phyloP scores from a whole-genome alignment of 2,888 invertebrate species.

The Antheraea yamamai region DNA sequence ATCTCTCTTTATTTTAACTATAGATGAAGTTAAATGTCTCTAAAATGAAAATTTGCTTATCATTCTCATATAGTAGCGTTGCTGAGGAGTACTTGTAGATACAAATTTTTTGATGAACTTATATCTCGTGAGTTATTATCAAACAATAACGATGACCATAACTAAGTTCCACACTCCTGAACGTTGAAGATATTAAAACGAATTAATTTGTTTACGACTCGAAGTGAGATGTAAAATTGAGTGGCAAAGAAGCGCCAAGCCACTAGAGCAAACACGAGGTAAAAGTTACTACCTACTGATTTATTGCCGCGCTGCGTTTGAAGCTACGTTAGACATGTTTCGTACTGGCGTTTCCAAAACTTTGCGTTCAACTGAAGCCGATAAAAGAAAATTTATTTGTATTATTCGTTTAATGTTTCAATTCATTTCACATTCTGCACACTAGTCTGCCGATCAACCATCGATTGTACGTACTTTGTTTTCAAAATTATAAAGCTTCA shows the following conservation, averaged over 20 bases:
- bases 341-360: neutral
- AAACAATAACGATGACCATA: neutral
- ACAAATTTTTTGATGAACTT: neutral
- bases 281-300: conserved; percentile 9
- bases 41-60: neutral
- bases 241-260: conserved; percentile 1
- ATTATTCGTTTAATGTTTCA: no score
- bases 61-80: neutral
- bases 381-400: neutral
- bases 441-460: no score
- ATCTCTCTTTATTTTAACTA: neutral
- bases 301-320: conserved; percentile 8
- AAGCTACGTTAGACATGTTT: neutral
- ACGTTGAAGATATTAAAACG: neutral
- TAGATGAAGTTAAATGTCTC: neutral
- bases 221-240: conserved; percentile 9
- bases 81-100: neutral
- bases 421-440: no score
- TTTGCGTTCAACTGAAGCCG: neutral
- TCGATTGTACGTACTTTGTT: no score
- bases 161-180: neutral
- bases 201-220: conserved; percentile 9
- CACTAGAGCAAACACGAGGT: neutral
- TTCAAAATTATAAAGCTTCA: no score
- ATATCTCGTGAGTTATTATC: neutral